Conservation (phyloP, 2,797 vertebrate genomes). For the Enteromius paludinosus region DNA sequence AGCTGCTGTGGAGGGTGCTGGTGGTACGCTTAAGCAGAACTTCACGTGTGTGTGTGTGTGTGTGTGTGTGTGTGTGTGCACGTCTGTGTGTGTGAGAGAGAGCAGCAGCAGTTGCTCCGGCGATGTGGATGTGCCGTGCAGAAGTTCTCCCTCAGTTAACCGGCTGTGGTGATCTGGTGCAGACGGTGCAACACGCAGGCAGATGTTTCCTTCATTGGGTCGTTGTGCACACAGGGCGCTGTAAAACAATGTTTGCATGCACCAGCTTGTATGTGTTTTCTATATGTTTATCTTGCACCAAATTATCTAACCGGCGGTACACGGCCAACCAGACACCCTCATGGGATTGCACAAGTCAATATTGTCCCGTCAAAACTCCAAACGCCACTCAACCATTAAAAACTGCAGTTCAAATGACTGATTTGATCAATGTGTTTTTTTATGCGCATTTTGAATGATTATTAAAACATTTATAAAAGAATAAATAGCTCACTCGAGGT, state of each 20-base stretch:
- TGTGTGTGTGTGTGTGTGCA: slow-evolving; percentile 34
- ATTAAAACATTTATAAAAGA: neutral
- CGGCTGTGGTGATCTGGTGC: slow-evolving; percentile 69
- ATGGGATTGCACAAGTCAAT: neutral
- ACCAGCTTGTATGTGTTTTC: neutral
- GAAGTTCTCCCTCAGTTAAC: slow-evolving; percentile 50
- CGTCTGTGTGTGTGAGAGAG: neutral
- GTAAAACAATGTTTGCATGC: neutral
- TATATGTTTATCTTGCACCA: neutral
- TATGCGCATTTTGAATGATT: neutral
- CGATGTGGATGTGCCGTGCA: slow-evolving; percentile 61
- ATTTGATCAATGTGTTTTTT: neutral
- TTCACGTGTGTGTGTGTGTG: slow-evolving; percentile 29
- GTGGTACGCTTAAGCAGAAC: slow-evolving; percentile 41
- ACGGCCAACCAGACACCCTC: neutral
- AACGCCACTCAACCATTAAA: neutral
- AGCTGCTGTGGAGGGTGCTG: slow-evolving; percentile 39
- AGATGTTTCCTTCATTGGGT: slow-evolving; percentile 87
- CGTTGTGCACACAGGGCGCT: slow-evolving; percentile 64
- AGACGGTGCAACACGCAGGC: slow-evolving; percentile 72
- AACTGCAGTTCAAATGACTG: neutral
- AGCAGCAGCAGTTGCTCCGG: slow-evolving; percentile 55
- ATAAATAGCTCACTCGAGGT: neutral
- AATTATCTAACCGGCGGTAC: neutral
- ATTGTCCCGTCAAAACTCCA: neutral